phyloP scores from a whole-genome alignment of 1,140 invertebrate genomes.

The Tribolium castaneum region DNA sequence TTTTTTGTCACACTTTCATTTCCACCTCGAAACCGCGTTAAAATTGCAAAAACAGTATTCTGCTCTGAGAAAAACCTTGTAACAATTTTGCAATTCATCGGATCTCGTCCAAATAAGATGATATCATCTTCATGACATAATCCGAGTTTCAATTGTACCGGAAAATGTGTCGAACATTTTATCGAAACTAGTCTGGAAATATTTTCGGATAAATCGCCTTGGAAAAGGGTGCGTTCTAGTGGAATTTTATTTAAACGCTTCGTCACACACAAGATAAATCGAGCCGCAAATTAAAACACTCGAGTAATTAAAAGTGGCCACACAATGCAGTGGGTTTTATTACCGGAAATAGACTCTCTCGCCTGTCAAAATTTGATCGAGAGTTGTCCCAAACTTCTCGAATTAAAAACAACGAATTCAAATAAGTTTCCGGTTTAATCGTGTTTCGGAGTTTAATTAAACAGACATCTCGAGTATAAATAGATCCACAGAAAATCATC shows the following conservation, averaged over 20 bases:
- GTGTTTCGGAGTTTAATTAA: conserved; percentile 13
- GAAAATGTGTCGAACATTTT: background rate
- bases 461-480: conserved; percentile 10
- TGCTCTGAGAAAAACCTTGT: conserved; percentile 22
- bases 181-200: background rate
- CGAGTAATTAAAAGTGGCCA: background rate
- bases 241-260: no score
- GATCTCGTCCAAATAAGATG: background rate
- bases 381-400: background rate
- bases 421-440: conserved; percentile 1
- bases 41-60: background rate
- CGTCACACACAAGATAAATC: background rate
- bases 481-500: conserved; percentile 2
- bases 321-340: background rate
- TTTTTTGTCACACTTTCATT: background rate
- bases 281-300: background rate
- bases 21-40: background rate
- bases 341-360: background rate
- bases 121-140: conserved; percentile 8
- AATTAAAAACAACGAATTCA: background rate
- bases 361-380: background rate
- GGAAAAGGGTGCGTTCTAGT: no score
- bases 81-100: conserved; percentile 23
- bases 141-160: background rate
- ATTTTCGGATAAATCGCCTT: no score